Evolutionary conservation across 2,888 invertebrate species (phyloP), one percentile per base, ranked within the genome.

Genomic region (Drosophila antonietae): DNA sequence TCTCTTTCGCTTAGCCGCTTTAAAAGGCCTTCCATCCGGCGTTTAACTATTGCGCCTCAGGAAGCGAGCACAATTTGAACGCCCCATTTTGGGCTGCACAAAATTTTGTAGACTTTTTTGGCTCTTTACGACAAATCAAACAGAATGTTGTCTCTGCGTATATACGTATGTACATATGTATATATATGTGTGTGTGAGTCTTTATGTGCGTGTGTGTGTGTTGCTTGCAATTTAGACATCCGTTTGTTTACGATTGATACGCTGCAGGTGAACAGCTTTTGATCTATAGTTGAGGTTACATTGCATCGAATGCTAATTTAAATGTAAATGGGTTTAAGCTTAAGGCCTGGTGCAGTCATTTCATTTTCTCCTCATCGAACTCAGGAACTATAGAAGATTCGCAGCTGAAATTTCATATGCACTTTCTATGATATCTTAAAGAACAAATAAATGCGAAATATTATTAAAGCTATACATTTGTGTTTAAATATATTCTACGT

Each of bases 11-110:
- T 41, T 9, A 18, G 7, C 12, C 41, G 31, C 79, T 70, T 43
- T 83, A 81, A 72, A 88, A 65, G 88, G 86, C 72, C 41, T 67
- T 72, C 86, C 83, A 88, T 83, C 88, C 83, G 83, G 69, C 68
- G 72, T 55, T 84, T 79, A 55, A 71, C 64, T 68, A 52, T 74
- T 31, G 63, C 47, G 75, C 72, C 71, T 47, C 77, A 78, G 77
- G 77, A 78, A 78, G 62, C 76, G 58, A 35, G 15, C 52, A 55
- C 80, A 75, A 75, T 78, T 75, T 62, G 43, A 51, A 60, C 57
- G 52, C 75, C 55, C 58, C 75, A 62, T 80, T 78, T 78, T 71
- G 71, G 77, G 44, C 41, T 56, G 39, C 43, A 68, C 47, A 65
- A 59, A 75, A 71, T 73, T 84, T 68, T 56, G 52, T 61, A 55